Evolutionary conservation across 2,797 vertebrate species (phyloP).

Genomic region (Fringilla coelebs): DNA sequence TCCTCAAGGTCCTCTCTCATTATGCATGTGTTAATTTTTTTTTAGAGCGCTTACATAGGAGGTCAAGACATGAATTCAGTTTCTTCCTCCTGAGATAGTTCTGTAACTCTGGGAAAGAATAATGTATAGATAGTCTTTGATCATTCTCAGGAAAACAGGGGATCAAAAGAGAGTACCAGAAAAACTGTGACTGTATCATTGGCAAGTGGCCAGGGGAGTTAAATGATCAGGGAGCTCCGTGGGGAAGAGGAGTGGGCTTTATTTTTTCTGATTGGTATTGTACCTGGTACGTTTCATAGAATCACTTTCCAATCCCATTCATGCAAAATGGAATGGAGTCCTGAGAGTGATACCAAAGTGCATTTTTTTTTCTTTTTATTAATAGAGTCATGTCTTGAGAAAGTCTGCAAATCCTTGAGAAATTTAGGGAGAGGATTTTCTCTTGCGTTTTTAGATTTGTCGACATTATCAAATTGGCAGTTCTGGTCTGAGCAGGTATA

Average conservation of each 20-base stretch:
- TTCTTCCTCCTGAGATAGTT: neutral
- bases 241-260: neutral
- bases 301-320: neutral
- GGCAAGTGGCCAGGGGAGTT: neutral
- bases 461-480: fast-evolving
- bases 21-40: neutral
- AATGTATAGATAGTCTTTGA: neutral
- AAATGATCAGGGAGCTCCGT: neutral
- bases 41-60: neutral
- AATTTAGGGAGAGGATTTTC: neutral
- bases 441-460: neutral
- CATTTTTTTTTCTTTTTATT: neutral
- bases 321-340: neutral
- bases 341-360: neutral
- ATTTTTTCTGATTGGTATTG: neutral
- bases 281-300: neutral
- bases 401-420: neutral
- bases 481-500: neutral
- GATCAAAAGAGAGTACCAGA: neutral
- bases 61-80: neutral
- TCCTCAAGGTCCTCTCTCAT: neutral
- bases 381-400: neutral
- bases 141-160: neutral
- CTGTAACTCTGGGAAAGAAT: neutral
- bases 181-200: neutral